Conservation (phyloP, 2,797 vertebrate species). For the Eulemur coronatus region DNA sequence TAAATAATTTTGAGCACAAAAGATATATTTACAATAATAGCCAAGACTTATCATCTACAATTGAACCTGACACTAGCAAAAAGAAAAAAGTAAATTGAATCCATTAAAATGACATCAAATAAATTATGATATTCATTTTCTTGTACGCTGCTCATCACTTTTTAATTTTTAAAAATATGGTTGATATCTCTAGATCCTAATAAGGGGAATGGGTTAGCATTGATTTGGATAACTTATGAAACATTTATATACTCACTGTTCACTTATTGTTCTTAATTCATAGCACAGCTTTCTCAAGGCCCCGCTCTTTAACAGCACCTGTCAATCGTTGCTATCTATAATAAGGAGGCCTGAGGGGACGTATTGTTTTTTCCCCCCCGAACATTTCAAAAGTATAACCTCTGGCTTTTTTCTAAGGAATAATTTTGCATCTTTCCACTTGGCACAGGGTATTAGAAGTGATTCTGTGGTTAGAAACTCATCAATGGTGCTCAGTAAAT, state of each 20-base stretch:
- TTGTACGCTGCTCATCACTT: conserved; percentile 70
- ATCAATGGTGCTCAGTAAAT: not conserved
- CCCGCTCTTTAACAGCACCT: conserved; percentile 34
- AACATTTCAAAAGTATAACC: conserved; percentile 68
- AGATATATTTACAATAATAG: conserved; percentile 78
- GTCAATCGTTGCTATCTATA: conserved; percentile 57
- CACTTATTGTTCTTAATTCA: conserved; percentile 71
- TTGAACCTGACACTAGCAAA: conserved; percentile 72
- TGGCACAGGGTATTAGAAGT: not conserved
- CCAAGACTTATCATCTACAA: conserved; percentile 71
- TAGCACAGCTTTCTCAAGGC: conserved; percentile 46
- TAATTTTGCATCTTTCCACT: conserved; percentile 66
- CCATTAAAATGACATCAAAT: conserved; percentile 80
- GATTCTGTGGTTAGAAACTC: conserved; percentile 9
- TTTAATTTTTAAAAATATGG: conserved; percentile 69
- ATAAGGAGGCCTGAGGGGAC: conserved; percentile 28
- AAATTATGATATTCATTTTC: conserved; percentile 76
- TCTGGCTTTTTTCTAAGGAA: conserved; percentile 62
- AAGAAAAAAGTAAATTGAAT: conserved; percentile 68
- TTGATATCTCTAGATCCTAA: conserved; percentile 57
- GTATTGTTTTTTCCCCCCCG: conserved; percentile 18
- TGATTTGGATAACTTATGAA: conserved; percentile 62
- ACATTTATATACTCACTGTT: conserved; percentile 54
- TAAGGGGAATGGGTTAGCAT: conserved; percentile 50
- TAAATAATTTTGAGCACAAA: conserved; percentile 77